Evolutionary conservation across 2,888 invertebrate species (phyloP).

Genomic region (Lutraria lutraria): DNA sequence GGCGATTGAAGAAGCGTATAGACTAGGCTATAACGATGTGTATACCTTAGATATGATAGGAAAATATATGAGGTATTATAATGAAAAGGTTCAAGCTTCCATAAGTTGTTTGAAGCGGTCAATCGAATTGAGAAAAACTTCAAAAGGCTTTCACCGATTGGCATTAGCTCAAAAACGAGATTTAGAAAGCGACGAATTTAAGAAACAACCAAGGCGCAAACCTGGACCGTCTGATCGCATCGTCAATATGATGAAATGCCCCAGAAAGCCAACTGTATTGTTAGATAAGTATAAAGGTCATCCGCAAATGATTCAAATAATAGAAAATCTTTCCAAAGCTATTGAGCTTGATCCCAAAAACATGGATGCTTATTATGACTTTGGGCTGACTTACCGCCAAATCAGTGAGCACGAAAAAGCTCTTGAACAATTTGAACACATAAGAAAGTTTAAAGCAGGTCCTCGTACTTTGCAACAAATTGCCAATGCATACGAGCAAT

Average conservation of each 20-base stretch:
- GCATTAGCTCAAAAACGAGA: constrained; percentile 4
- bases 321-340: background rate
- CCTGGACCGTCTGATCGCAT: background rate
- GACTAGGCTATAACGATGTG: background rate
- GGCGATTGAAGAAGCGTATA: background rate
- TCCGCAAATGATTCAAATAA: background rate
- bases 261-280: background rate
- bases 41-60: background rate
- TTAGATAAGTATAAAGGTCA: background rate
- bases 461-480: background rate
- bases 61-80: background rate
- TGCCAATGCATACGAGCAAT: background rate
- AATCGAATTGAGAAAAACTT: background rate
- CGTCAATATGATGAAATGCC: constrained; percentile 11
- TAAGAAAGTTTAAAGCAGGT: background rate
- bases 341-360: background rate
- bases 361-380: background rate
- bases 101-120: background rate
- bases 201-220: background rate
- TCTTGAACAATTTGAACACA: background rate
- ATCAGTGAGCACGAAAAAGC: background rate
- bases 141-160: constrained; percentile 6
- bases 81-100: background rate
- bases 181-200: background rate
- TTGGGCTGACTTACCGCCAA: constrained; percentile 8